phyloP scores from a whole-genome alignment of 2,113 vertebrate species.

The Collichthys lucidus region DNA sequence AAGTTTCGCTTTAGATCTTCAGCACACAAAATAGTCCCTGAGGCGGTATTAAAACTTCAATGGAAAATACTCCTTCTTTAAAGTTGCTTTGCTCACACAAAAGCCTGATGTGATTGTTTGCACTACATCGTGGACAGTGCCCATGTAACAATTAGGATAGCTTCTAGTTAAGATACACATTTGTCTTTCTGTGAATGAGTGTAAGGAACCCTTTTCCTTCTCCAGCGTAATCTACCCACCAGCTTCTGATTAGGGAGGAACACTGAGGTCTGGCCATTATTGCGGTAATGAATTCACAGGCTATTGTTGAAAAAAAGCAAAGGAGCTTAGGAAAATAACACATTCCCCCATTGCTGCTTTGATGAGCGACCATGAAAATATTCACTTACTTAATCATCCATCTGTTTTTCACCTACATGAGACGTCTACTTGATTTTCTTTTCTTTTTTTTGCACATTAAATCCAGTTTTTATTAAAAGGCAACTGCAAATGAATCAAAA shows the following conservation, averaged over 20 bases:
- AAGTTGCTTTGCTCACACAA: background rate
- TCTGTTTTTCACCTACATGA: conserved; percentile 26
- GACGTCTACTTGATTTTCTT: background rate
- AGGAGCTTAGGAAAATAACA: conserved; percentile 48
- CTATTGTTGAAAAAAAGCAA: conserved; percentile 38
- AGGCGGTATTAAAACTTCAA: background rate
- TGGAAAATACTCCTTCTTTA: conserved; percentile 19
- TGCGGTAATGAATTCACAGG: conserved; percentile 46
- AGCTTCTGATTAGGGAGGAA: conserved; percentile 29
- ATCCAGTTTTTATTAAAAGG: conserved; percentile 10
- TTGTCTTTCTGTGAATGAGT: conserved; percentile 16
- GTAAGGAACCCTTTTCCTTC: conserved; percentile 12
- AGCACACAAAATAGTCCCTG: background rate
- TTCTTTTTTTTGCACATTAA: background rate
- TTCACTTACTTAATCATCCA: conserved; percentile 34
- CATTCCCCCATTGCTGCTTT: conserved; percentile 22
- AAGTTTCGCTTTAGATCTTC: conserved; percentile 8
- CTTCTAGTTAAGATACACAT: background rate
- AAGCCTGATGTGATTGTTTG: background rate
- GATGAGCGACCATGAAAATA: conserved; percentile 40
- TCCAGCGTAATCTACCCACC: background rate
- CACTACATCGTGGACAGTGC: background rate
- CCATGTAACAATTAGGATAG: background rate
- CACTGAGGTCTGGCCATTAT: conserved; percentile 39
- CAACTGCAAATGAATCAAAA: background rate